Percentiles rank a stretch among this genome's conserved stretches.
These are phyloP conservation scores for Diadegma fenestrale DNA, from an alignment of 2,888 invertebrate species.

Conservation along the genomic window DNA sequence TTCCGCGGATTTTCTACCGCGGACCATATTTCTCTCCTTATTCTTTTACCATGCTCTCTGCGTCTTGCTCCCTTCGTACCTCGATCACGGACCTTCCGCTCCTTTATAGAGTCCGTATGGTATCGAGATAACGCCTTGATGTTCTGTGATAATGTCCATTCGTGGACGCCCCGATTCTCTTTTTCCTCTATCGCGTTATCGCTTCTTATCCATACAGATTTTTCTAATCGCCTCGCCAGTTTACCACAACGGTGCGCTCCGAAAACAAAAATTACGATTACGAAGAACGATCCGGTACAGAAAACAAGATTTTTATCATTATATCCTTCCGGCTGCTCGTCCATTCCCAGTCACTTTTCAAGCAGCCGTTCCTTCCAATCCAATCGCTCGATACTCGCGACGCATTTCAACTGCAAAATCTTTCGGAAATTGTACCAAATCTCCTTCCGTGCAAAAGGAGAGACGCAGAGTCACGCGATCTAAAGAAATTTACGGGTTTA, in stretches of 20 bases:
- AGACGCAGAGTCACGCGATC: too few species aligned
- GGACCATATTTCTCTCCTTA: constrained; percentile 6
- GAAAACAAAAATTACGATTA: background rate
- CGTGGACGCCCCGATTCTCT: background rate
- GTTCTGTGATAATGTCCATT: constrained; percentile 46
- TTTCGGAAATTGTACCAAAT: too few species aligned
- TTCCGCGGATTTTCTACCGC: constrained; percentile 30
- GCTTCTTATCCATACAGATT: background rate
- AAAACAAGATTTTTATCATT: background rate
- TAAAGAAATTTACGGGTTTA: background rate
- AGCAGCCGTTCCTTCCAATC: background rate
- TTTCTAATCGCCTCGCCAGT: constrained; percentile 16
- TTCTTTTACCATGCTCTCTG: background rate
- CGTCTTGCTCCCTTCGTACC: constrained; percentile 10
- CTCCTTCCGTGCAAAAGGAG: too few species aligned
- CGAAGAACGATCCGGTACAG: background rate
- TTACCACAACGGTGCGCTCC: background rate
- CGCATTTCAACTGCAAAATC: too few species aligned
- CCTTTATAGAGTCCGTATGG: background rate
- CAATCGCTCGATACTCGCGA: background rate
- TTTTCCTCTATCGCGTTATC: background rate
- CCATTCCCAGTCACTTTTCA: background rate
- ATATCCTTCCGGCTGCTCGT: background rate
- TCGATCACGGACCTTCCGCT: constrained; percentile 10
- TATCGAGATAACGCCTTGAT: constrained; percentile 32